Conservation (phyloP, 2,797 vertebrate genomes). For the Pipistrellus nathusii region DNA sequence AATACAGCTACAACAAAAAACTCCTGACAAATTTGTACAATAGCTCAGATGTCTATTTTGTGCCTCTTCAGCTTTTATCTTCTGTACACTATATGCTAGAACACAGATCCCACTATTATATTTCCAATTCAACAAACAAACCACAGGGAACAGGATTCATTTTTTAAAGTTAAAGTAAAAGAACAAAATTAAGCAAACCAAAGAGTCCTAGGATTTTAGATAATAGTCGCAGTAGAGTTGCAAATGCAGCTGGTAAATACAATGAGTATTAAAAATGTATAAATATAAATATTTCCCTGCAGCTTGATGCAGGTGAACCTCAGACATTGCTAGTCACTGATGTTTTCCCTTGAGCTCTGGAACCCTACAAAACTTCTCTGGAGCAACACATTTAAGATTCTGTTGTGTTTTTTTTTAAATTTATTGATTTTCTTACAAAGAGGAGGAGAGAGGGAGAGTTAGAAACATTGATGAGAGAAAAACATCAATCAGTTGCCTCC, state of each 20-base stretch:
- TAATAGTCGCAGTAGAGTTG: neutral
- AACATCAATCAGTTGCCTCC: no score
- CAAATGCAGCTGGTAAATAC: neutral
- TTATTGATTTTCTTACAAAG: no score
- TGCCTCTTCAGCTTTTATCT: neutral
- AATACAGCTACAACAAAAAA: neutral
- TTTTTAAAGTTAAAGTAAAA: neutral
- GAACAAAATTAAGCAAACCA: slow-evolving; percentile 3
- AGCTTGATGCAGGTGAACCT: neutral
- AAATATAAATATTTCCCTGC: neutral
- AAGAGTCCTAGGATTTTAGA: neutral
- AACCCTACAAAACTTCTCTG: neutral
- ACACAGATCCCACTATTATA: neutral
- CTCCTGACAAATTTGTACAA: neutral
- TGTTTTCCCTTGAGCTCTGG: neutral
- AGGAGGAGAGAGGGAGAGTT: no score
- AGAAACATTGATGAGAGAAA: no score
- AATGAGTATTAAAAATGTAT: neutral
- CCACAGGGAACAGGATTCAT: neutral
- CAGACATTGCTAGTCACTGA: neutral
- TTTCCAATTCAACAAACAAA: slow-evolving; percentile 33
- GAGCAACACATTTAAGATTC: neutral
- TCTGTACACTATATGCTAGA: neutral
- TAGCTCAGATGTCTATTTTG: neutral
- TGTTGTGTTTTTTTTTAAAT: neutral